phyloP scores from a whole-genome alignment of 2,113 vertebrate species.

The Microcebus tavaratra region DNA sequence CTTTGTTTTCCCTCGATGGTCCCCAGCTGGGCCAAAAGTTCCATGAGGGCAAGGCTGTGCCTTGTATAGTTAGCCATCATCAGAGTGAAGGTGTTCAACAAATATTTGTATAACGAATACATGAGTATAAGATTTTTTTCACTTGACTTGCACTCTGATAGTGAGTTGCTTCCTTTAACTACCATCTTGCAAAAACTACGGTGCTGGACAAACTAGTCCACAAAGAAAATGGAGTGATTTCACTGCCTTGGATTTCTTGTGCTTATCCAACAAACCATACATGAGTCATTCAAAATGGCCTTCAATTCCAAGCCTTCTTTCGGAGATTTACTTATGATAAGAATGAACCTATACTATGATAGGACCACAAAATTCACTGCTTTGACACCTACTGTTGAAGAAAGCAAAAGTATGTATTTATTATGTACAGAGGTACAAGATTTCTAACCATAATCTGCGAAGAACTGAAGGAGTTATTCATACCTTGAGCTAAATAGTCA shows the following conservation, averaged over 20 bases:
- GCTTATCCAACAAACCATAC: neutral
- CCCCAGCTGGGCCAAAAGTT: neutral
- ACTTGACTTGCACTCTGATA: neutral
- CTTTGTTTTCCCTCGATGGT: neutral
- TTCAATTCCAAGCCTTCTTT: neutral
- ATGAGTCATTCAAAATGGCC: neutral
- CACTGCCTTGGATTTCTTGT: neutral
- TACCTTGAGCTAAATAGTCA: neutral
- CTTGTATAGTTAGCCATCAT: neutral
- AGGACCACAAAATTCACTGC: neutral
- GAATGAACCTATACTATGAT: neutral
- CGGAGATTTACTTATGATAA: neutral
- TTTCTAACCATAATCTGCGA: neutral
- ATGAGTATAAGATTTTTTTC: neutral
- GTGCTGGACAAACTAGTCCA: neutral
- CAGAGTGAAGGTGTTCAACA: neutral
- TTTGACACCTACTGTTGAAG: neutral
- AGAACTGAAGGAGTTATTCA: neutral
- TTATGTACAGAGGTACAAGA: neutral
- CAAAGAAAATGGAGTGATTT: neutral
- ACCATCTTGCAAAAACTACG: neutral
- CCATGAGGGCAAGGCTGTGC: neutral
- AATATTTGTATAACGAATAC: neutral
- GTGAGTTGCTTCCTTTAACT: neutral
- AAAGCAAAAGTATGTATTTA: slow-evolving; percentile 7